Evolutionary conservation across 2,113 vertebrate species (phyloP).

Genomic region (Seriola dumerili): DNA sequence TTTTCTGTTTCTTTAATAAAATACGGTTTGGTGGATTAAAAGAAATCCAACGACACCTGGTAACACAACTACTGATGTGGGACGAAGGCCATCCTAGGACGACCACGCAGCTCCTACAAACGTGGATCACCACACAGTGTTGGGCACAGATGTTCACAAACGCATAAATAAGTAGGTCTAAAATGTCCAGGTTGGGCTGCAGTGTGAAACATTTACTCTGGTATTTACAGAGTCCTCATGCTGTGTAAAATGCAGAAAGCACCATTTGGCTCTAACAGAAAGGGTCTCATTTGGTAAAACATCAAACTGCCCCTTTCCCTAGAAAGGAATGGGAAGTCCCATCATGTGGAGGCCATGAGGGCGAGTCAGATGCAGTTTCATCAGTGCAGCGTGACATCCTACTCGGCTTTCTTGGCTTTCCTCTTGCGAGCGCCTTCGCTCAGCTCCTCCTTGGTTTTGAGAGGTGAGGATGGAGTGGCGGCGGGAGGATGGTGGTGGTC

Average conservation of each 20-base stretch:
- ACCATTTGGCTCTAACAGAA: slow-evolving; percentile 74
- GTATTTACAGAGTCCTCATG: slow-evolving; percentile 82
- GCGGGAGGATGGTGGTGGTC: slow-evolving; percentile 84
- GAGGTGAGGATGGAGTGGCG: slow-evolving; percentile 78
- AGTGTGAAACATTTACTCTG: slow-evolving; percentile 67
- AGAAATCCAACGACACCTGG: slow-evolving; percentile 27
- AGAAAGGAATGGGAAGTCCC: slow-evolving; percentile 70
- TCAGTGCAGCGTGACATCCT: slow-evolving; percentile 39
- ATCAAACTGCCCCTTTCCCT: slow-evolving; percentile 73
- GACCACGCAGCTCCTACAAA: slow-evolving; percentile 43
- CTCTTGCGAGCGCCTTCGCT: slow-evolving; percentile 94
- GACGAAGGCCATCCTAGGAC: slow-evolving; percentile 31
- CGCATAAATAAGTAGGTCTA: slow-evolving; percentile 66
- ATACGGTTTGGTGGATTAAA: slow-evolving; percentile 35
- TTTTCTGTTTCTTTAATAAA: slow-evolving; percentile 38
- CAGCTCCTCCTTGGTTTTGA: slow-evolving; percentile 94
- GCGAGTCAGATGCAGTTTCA: slow-evolving; percentile 63
- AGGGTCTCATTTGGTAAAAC: slow-evolving; percentile 70
- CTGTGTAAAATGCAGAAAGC: slow-evolving; percentile 75
- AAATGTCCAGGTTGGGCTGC: slow-evolving; percentile 64
- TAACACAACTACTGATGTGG: slow-evolving; percentile 29
- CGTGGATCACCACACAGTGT: slow-evolving; percentile 54
- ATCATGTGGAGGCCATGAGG: slow-evolving; percentile 53
- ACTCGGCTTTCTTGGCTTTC: slow-evolving; percentile 97
- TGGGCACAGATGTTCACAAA: slow-evolving; percentile 62